Conservation (phyloP, 2,113 vertebrate species). For the Corvus hawaiiensis region DNA sequence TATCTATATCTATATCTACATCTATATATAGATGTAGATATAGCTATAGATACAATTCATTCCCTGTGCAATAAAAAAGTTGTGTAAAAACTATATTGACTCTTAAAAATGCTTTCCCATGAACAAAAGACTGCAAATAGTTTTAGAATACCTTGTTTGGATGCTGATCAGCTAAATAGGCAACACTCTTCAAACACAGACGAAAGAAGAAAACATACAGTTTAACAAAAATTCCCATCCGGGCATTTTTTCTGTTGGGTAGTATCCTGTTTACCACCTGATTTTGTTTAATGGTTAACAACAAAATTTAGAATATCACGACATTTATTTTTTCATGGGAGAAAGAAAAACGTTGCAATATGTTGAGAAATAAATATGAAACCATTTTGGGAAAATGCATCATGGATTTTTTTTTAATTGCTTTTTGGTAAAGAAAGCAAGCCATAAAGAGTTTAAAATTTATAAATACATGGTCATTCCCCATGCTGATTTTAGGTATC, state of each 20-base stretch:
- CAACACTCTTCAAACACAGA: background rate
- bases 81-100: background rate
- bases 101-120: background rate
- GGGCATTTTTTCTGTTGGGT: background rate
- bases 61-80: background rate
- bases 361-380: background rate
- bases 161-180: background rate
- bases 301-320: background rate
- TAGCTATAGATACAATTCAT: background rate
- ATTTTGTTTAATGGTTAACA: background rate
- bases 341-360: background rate
- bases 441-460: background rate
- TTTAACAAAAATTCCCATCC: background rate
- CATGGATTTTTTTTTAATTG: background rate
- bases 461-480: background rate
- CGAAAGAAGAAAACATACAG: background rate
- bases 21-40: too few relatives aligned
- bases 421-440: background rate
- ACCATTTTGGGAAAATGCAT: background rate
- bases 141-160: background rate
- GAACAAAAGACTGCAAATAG: background rate
- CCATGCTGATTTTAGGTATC: background rate
- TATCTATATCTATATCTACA: background rate
- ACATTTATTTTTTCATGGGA: background rate
- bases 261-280: background rate